Conservation (phyloP, 2,888 invertebrate species). For the Epinotia bilunana region DNA sequence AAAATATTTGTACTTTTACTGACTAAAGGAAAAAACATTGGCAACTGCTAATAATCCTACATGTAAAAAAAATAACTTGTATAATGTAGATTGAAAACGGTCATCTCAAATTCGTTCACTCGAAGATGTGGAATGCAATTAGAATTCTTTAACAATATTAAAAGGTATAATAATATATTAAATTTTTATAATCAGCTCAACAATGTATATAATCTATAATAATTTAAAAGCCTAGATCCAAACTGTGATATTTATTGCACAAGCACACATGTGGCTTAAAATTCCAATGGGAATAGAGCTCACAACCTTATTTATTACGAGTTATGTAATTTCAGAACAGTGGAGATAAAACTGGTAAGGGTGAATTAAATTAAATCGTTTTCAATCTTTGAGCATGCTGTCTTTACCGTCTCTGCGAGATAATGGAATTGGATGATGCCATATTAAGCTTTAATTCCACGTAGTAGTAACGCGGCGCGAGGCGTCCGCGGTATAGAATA, state of each 20-base stretch:
- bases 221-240: constrained; percentile 86
- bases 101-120: constrained; percentile 84
- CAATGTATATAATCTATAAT: constrained; percentile 87
- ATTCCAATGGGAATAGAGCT: constrained; percentile 83
- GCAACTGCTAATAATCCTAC: constrained; percentile 84
- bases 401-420: constrained; percentile 61
- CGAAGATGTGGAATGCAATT: constrained; percentile 85
- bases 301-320: constrained; percentile 82
- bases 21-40: constrained; percentile 89
- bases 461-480: constrained; percentile 59
- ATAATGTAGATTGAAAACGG: constrained; percentile 84
- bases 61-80: constrained; percentile 83
- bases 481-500: constrained; percentile 60
- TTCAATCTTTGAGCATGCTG: constrained; percentile 69
- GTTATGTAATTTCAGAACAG: constrained; percentile 69
- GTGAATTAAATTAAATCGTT: constrained; percentile 61
- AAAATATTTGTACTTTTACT: constrained; percentile 93
- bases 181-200: constrained; percentile 86
- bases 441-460: constrained; percentile 61
- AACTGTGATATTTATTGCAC: constrained; percentile 86
- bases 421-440: constrained; percentile 60
- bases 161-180: constrained; percentile 86
- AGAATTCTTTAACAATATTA: constrained; percentile 85
- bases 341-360: constrained; percentile 70
- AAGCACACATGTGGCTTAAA: constrained; percentile 85